These are phyloP conservation scores for Xylota sylvarum DNA, from an alignment of 2,888 invertebrate species.

Conservation along the genomic window DNA sequence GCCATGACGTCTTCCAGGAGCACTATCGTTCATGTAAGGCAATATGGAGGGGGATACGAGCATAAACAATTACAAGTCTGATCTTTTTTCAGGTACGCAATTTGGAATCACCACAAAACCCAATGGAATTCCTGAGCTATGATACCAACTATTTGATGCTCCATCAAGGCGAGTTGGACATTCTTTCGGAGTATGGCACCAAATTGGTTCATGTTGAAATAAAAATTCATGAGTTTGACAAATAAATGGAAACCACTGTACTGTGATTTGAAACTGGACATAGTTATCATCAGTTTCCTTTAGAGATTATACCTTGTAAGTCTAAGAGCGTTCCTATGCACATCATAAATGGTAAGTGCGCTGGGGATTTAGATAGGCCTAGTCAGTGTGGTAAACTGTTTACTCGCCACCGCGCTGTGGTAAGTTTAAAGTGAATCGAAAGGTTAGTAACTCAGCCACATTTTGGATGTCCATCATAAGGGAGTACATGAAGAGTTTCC, in stretches of 20 bases:
- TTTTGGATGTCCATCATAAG: no score
- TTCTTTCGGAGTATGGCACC: slow-evolving; percentile 78
- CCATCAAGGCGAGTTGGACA: slow-evolving; percentile 79
- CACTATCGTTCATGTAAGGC: slow-evolving; percentile 78
- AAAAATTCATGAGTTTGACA: slow-evolving; percentile 79
- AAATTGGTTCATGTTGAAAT: slow-evolving; percentile 79
- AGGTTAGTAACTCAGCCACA: no score
- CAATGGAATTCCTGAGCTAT: slow-evolving; percentile 78
- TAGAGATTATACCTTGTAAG: no score
- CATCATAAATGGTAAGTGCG: no score
- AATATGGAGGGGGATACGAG: no score
- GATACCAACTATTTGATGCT: slow-evolving; percentile 80
- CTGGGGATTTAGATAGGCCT: no score
- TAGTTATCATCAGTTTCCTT: no score
- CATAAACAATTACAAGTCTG: background rate
- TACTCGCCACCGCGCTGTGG: no score
- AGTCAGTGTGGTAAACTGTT: no score
- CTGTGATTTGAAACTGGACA: background rate
- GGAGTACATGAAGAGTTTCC: no score
- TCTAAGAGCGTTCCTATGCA: no score
- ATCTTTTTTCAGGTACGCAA: slow-evolving; percentile 72
- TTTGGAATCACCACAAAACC: slow-evolving; percentile 79
- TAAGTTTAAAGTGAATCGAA: no score
- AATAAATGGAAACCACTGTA: slow-evolving; percentile 2
- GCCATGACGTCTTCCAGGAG: slow-evolving; percentile 79